Conservation (phyloP, 2,797 vertebrate genomes). For the Anabas testudineus region DNA sequence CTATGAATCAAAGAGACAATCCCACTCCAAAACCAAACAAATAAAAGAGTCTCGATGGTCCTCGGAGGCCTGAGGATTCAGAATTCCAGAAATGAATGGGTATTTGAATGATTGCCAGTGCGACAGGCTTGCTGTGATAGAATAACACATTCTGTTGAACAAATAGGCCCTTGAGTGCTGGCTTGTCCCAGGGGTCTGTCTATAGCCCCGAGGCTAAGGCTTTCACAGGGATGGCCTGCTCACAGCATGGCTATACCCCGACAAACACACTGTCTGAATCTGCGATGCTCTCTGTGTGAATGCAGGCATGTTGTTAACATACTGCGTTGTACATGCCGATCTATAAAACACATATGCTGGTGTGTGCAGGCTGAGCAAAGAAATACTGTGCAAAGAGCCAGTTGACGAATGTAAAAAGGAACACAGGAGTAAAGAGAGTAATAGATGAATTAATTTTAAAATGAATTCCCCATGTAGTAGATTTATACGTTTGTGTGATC, state of each 20-base stretch:
- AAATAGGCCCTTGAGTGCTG: conserved; percentile 88
- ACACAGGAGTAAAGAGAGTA: neutral
- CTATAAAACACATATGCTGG: neutral
- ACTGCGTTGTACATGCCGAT: conserved; percentile 29
- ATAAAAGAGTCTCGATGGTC: conserved; percentile 66
- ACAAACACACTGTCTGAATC: conserved; percentile 80
- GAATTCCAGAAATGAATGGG: conserved; percentile 83
- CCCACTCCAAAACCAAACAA: conserved; percentile 62
- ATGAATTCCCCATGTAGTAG: neutral
- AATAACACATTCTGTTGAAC: conserved; percentile 89
- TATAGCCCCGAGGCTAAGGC: conserved; percentile 83
- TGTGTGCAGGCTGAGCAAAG: conserved; percentile 12
- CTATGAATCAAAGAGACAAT: conserved; percentile 64
- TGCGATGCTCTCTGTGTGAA: conserved; percentile 71
- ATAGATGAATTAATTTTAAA: too few relatives aligned
- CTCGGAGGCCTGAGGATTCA: conserved; percentile 70
- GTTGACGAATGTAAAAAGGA: neutral
- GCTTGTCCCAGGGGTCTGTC: conserved; percentile 84
- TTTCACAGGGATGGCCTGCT: conserved; percentile 82
- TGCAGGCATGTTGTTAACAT: conserved; percentile 73
- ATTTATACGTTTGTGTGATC: too few relatives aligned
- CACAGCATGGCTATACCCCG: conserved; percentile 80
- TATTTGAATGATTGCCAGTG: conserved; percentile 88
- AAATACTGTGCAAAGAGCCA: conserved; percentile 5
- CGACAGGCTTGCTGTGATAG: conserved; percentile 88